A percentile compares a stretch with the other conserved stretches of the same genome.
phyloP scores from a whole-genome alignment of 2,113 vertebrate genomes.

The Genyomyrus donnyi region DNA sequence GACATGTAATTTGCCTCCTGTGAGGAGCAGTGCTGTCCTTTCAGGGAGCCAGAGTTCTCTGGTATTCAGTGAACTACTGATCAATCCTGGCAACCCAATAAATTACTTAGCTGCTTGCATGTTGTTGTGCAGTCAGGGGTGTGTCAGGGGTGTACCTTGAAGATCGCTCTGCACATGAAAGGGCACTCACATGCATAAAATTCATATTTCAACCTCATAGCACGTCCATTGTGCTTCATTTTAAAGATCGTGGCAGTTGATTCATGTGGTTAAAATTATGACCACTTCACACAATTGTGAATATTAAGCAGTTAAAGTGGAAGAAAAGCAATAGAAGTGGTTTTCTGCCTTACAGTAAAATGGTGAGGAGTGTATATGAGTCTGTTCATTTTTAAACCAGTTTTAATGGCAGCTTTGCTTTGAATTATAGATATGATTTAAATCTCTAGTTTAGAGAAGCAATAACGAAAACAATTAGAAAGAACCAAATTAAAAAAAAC shows the following conservation, averaged over 20 bases:
- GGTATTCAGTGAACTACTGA: not conserved
- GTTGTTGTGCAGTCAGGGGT: not conserved
- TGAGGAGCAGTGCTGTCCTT: not conserved
- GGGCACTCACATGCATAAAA: not conserved
- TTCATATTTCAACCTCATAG: not conserved
- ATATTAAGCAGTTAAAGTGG: not conserved
- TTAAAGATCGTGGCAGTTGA: not conserved
- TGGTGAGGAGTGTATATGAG: not conserved
- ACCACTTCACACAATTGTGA: not conserved
- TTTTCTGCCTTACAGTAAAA: not conserved
- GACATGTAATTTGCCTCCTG: slow-evolving; percentile 3
- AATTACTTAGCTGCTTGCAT: not conserved
- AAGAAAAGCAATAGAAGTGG: not conserved
- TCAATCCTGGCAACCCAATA: not conserved
- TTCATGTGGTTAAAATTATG: not conserved
- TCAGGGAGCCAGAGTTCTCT: not conserved
- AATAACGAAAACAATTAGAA: not conserved
- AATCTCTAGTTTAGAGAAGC: not conserved
- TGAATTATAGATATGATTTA: not conserved
- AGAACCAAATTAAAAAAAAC: not conserved
- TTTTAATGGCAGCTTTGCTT: not conserved
- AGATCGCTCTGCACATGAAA: not conserved
- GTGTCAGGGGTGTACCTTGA: not conserved
- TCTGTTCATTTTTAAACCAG: not conserved
- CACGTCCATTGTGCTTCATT: not conserved